A percentile compares a stretch with the other conserved stretches of the same genome.
Evolutionary conservation across 2,797 vertebrate genomes (phyloP).

Genomic region (Schizopygopsis pylzovi): DNA sequence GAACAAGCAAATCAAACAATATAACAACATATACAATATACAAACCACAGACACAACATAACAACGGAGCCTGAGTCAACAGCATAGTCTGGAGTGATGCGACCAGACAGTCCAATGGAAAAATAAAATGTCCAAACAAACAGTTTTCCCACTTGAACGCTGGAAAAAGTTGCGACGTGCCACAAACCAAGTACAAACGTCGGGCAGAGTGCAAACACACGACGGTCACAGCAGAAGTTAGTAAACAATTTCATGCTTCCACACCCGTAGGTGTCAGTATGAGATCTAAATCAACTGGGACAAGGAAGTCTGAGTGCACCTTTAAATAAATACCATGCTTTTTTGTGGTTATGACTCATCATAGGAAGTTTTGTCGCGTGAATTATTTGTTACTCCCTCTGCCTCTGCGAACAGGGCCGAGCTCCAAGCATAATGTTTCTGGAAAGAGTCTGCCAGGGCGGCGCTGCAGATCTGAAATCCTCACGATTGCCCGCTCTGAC

Average conservation of each 20-base stretch:
- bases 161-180: slow-evolving; percentile 32
- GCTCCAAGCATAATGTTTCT: slow-evolving; percentile 43
- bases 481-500: neutral
- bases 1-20: slow-evolving; percentile 22
- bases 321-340: slow-evolving; percentile 14
- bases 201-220: neutral
- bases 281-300: neutral
- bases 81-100: neutral
- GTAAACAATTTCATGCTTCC: neutral
- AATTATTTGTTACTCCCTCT: neutral
- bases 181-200: neutral
- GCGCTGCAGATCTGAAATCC: neutral
- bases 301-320: neutral
- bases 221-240: neutral
- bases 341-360: neutral
- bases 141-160: neutral
- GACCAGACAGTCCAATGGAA: slow-evolving; percentile 20
- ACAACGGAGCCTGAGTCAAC: slow-evolving; percentile 20
- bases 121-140: slow-evolving; percentile 19
- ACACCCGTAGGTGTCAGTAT: slow-evolving; percentile 27
- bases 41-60: slow-evolving; percentile 27
- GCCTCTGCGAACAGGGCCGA: slow-evolving; percentile 25
- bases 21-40: slow-evolving; percentile 19
- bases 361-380: neutral
- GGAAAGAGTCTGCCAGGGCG: neutral